Percentiles rank a stretch among this genome's conserved stretches.
phyloP scores from a whole-genome alignment of 2,113 vertebrate species.

The Marmota monax region DNA sequence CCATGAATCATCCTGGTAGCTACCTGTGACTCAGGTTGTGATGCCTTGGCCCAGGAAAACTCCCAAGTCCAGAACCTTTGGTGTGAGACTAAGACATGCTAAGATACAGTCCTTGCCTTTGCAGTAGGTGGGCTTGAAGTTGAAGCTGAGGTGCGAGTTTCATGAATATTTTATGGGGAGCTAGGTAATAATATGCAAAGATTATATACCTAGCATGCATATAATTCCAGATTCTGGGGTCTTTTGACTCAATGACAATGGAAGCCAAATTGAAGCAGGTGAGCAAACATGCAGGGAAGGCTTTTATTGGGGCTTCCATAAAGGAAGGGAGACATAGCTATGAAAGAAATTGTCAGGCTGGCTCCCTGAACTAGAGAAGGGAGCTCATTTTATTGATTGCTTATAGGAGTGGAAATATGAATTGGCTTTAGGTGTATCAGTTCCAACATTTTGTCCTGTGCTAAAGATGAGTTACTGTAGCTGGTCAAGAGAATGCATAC shows the following conservation, averaged over 20 bases:
- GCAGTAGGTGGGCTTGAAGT: neutral
- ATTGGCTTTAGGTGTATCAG: neutral
- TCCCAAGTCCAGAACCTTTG: neutral
- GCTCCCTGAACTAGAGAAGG: neutral
- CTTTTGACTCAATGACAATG: neutral
- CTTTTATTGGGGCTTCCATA: neutral
- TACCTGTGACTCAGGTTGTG: constrained; percentile 52
- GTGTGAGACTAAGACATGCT: neutral
- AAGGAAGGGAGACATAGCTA: neutral
- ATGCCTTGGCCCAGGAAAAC: neutral
- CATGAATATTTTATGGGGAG: neutral
- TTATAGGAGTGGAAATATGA: neutral
- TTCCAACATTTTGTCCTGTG: neutral
- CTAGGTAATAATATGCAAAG: neutral
- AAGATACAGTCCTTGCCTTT: neutral
- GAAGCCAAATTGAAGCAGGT: neutral
- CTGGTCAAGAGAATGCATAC: neutral
- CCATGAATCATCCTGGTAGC: constrained; percentile 61
- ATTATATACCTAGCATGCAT: neutral
- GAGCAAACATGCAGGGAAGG: neutral
- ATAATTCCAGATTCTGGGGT: neutral
- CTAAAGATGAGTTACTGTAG: neutral
- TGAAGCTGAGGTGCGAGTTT: neutral
- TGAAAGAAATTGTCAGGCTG: neutral
- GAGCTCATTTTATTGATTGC: neutral